Percentiles rank a stretch among this genome's conserved stretches.
Conservation (phyloP, 2,113 vertebrate genomes). For the Paratilapia polleni region DNA sequence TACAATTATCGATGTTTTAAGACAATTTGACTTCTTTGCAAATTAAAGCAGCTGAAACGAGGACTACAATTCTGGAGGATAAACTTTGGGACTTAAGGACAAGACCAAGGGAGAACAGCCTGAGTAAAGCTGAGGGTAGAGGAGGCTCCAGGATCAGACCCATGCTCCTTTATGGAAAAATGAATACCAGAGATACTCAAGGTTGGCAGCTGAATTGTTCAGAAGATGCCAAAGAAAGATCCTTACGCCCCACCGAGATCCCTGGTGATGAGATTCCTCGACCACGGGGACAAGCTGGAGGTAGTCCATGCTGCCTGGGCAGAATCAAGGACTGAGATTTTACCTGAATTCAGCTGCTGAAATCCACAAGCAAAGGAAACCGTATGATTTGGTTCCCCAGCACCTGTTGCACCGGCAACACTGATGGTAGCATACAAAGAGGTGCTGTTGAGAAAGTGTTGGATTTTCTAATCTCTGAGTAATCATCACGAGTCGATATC, state of each 20-base stretch:
- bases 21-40: fast-evolving
- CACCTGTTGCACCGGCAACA: neutral
- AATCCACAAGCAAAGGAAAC: too few species aligned
- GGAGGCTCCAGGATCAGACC: too few species aligned
- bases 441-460: neutral
- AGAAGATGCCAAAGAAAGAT: neutral
- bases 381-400: fast-evolving
- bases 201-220: neutral
- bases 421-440: neutral
- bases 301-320: too few species aligned
- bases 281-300: fast-evolving
- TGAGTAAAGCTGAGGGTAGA: too few species aligned
- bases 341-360: too few species aligned
- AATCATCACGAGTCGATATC: neutral
- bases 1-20: neutral
- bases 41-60: neutral
- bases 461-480: neutral
- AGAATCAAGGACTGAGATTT: too few species aligned
- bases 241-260: neutral
- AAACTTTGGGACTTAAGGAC: too few species aligned
- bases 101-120: too few species aligned
- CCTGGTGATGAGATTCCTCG: fast-evolving
- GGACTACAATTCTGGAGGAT: neutral
- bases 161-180: neutral
- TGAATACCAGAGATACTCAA: neutral